Evolutionary conservation across 2,888 invertebrate genomes (phyloP).

Genomic region (Dynastes tityus): DNA sequence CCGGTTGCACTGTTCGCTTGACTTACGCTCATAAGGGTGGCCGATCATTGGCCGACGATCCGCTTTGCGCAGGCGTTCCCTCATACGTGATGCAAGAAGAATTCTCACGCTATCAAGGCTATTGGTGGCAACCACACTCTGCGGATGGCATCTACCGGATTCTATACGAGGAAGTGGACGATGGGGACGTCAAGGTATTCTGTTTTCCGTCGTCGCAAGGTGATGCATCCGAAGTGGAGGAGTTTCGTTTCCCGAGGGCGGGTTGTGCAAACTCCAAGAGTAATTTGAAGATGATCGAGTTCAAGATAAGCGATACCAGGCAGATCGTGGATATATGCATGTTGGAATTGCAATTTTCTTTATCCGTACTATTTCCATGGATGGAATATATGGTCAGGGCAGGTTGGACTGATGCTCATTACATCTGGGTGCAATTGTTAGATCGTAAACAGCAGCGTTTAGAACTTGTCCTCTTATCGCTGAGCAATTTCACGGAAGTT

Average conservation of each 20-base stretch:
- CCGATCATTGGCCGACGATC: slow-evolving; percentile 83
- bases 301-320: slow-evolving; percentile 77
- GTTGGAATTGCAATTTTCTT: slow-evolving; percentile 82
- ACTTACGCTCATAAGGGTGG: slow-evolving; percentile 82
- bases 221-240: slow-evolving; percentile 79
- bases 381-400: slow-evolving; percentile 96
- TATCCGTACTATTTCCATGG: slow-evolving; percentile 91
- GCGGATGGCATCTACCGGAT: slow-evolving; percentile 82
- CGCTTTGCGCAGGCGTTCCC: slow-evolving; percentile 93
- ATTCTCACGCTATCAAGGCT: slow-evolving; percentile 92
- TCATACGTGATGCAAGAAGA: slow-evolving; percentile 99
- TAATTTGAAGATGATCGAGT: slow-evolving; percentile 88
- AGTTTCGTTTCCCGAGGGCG: slow-evolving; percentile 90
- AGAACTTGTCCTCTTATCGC: slow-evolving; percentile 87
- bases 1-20: slow-evolving; percentile 80
- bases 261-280: slow-evolving; percentile 94
- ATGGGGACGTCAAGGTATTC: slow-evolving; percentile 92
- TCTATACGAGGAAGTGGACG: slow-evolving; percentile 90
- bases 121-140: slow-evolving; percentile 90
- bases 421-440: slow-evolving; percentile 92
- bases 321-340: slow-evolving; percentile 84
- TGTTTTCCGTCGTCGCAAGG: slow-evolving; percentile 89
- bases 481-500: slow-evolving; percentile 82
- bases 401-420: slow-evolving; percentile 94
- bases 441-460: slow-evolving; percentile 90